These are phyloP conservation scores for Goniozus legneri DNA, from an alignment of 1,140 invertebrate genomes.

Conservation along the genomic window DNA sequence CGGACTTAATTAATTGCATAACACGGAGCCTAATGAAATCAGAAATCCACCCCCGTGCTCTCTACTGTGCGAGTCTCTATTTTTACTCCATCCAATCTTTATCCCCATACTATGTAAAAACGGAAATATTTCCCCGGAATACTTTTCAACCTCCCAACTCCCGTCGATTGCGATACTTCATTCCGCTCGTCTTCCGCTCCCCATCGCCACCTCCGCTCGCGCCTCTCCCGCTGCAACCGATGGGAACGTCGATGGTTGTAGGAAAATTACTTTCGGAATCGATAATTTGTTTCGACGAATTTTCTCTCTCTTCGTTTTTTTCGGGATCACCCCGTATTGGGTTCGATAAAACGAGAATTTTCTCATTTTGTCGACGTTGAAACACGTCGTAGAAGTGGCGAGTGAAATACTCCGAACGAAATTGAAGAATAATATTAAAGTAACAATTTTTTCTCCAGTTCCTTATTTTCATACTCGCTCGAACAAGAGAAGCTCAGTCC, in stretches of 20 bases:
- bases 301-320: too few species aligned
- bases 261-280: conserved; percentile 41
- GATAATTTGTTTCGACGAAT: conserved; percentile 37
- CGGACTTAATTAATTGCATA: conserved; percentile 57
- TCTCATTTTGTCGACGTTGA: too few species aligned
- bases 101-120: conserved; percentile 41
- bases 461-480: too few species aligned
- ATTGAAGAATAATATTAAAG: too few species aligned
- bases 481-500: too few species aligned
- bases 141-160: conserved; percentile 40
- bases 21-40: conserved; percentile 55
- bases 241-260: conserved; percentile 16
- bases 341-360: too few species aligned
- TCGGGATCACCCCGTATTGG: too few species aligned
- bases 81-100: conserved; percentile 21
- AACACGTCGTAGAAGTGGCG: too few species aligned
- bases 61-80: conserved; percentile 14
- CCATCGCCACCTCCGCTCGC: too few species aligned
- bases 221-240: conserved; percentile 15
- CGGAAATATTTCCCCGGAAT: conserved; percentile 50
- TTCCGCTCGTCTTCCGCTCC: neutral
- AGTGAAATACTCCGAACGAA: too few species aligned
- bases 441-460: too few species aligned
- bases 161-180: too few species aligned
- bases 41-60: conserved; percentile 40